Evolutionary conservation across 2,797 vertebrate species (phyloP).

Genomic region (Podarcis siculus): DNA sequence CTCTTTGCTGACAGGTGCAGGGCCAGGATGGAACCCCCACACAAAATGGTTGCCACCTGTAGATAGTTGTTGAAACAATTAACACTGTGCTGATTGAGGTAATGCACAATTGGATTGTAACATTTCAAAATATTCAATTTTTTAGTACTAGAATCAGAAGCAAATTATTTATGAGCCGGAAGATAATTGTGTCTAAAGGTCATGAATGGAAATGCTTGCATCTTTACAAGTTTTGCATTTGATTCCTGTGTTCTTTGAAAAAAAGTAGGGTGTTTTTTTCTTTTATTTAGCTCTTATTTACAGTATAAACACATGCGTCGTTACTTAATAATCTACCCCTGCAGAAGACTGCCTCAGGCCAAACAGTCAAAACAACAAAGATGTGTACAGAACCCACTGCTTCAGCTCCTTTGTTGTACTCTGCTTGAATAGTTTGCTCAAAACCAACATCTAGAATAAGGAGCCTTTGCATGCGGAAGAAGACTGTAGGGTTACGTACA

Average conservation of each 20-base stretch:
- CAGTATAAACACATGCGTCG: constrained; percentile 34
- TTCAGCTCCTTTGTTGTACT: not conserved
- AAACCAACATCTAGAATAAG: not conserved
- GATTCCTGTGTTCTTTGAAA: not conserved
- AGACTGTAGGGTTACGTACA: not conserved
- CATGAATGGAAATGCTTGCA: not conserved
- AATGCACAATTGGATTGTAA: not conserved
- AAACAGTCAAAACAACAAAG: constrained; percentile 27
- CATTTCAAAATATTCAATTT: not conserved
- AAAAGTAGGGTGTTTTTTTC: not conserved
- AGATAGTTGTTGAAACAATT: not conserved
- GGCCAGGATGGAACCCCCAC: too few relatives aligned
- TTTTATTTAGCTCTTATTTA: not conserved
- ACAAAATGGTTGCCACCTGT: too few relatives aligned
- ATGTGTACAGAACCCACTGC: not conserved
- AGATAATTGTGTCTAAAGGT: constrained; percentile 36
- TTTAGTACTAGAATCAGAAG: not conserved
- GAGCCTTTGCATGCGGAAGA: not conserved
- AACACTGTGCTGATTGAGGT: too few relatives aligned
- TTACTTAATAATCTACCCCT: not conserved
- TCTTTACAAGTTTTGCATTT: constrained; percentile 37
- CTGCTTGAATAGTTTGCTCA: not conserved
- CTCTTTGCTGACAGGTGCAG: too few relatives aligned
- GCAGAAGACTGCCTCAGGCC: not conserved
- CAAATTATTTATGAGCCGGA: constrained; percentile 40